Evolutionary conservation across 2,797 vertebrate species (phyloP).

Genomic region (Trematomus bernacchii): DNA sequence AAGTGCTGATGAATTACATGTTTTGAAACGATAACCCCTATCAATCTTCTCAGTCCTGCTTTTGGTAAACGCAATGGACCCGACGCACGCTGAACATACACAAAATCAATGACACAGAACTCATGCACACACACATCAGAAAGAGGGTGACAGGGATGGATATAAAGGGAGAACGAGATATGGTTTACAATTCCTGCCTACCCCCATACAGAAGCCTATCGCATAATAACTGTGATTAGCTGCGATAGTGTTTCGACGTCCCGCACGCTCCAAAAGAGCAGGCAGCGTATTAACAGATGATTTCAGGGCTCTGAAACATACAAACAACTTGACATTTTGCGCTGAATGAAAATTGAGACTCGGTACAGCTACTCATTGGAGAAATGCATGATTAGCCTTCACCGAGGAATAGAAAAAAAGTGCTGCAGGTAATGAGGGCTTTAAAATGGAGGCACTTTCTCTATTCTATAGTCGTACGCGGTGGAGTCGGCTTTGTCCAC

Average conservation of each 20-base stretch:
- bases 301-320: constrained; percentile 57
- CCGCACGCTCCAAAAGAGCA: constrained; percentile 27
- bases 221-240: constrained; percentile 59
- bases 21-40: constrained; percentile 71
- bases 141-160: constrained; percentile 45
- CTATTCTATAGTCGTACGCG: not conserved
- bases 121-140: constrained; percentile 22
- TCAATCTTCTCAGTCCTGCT: constrained; percentile 71
- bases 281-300: constrained; percentile 43
- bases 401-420: constrained; percentile 30
- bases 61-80: constrained; percentile 48
- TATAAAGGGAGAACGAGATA: constrained; percentile 32
- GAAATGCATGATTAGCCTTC: constrained; percentile 51
- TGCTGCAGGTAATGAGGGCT: constrained; percentile 41
- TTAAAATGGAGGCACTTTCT: constrained; percentile 26
- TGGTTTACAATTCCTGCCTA: constrained; percentile 49
- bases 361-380: constrained; percentile 28
- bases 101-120: constrained; percentile 56
- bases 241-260: constrained; percentile 8
- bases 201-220: constrained; percentile 25
- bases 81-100: constrained; percentile 36
- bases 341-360: constrained; percentile 55
- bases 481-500: constrained; percentile 6
- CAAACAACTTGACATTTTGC: constrained; percentile 78
- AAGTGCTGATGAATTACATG: constrained; percentile 77